These are phyloP conservation scores for Pogonophryne albipinna DNA, from an alignment of 2,797 vertebrate genomes.

Conservation along the genomic window DNA sequence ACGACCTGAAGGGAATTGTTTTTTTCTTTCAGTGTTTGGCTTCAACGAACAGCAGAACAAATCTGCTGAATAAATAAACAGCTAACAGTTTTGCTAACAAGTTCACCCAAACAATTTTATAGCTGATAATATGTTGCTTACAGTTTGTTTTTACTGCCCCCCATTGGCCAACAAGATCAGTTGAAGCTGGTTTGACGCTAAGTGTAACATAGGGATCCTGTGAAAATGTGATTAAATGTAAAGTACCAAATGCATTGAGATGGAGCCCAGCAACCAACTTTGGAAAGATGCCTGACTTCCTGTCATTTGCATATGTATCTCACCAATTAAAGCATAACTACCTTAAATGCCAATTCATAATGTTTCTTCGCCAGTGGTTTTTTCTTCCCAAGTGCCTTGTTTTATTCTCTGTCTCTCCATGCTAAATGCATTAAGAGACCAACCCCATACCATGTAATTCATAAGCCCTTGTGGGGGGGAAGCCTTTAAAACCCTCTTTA, in stretches of 20 bases:
- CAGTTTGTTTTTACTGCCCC: slow-evolving; percentile 1
- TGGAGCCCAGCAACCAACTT: slow-evolving; percentile 30
- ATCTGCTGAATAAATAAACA: not conserved
- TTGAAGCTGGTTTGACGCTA: not conserved
- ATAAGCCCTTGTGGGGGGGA: slow-evolving; percentile 65
- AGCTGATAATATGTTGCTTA: not conserved
- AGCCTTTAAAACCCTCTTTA: slow-evolving; percentile 73
- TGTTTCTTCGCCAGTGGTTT: slow-evolving; percentile 56
- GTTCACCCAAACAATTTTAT: not conserved
- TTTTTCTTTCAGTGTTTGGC: not conserved
- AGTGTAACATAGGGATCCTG: not conserved
- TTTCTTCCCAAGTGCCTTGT: slow-evolving; percentile 55
- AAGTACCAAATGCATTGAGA: slow-evolving; percentile 31
- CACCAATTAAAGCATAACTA: slow-evolving; percentile 62
- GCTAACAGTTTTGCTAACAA: not conserved
- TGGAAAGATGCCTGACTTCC: slow-evolving; percentile 55
- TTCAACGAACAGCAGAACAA: not conserved
- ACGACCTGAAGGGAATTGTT: not conserved
- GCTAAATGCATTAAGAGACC: slow-evolving; percentile 65
- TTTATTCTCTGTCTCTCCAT: slow-evolving; percentile 57
- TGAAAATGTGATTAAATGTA: not conserved
- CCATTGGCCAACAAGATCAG: not conserved
- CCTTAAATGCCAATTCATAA: slow-evolving; percentile 73
- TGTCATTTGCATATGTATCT: slow-evolving; percentile 67
- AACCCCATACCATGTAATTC: slow-evolving; percentile 62